Base-by-base conservation (phyloP, 2,113 vertebrate genomes). In the Recurvirostra avosetta region DNA sequence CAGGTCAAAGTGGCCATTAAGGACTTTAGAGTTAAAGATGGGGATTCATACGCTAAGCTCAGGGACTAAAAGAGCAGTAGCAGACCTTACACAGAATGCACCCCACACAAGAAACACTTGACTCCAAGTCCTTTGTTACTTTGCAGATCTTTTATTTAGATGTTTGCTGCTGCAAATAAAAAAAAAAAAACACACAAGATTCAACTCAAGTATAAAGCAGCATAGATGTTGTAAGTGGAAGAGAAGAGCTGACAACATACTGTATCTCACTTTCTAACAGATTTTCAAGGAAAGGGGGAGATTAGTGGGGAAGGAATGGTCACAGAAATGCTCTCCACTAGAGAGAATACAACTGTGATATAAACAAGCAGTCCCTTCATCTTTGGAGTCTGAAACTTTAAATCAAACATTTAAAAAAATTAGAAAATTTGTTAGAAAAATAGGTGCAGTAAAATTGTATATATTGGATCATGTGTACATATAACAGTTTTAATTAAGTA, bases 341-440 rank as follows among this genome's bases (percentile, higher is more conserved):
- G 93, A 92, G 93, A 96, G 66, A 97, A 88, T 90, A 94, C 76
- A 76, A 82, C 93, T 92, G 77, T 89, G 63, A 86, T 49, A 85
- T 30, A 75, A 96, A 97, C 38, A 67, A 87, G 90, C 77, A 88
- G 95, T 93, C 97, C 97, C 97, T 95, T 96, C 96, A 93, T 61
- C 67, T 93, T 78, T 95, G 89, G 95, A 90, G 96, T 97, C 93
- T 94, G 93, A 95, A 93, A 86, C 62, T 58, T 80, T 95, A 95
- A 91, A 92, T 77, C 58, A 93, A 96, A 79, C 86, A 73, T 77
- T 79, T 87, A 62, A 55, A 95, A 93, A 92, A 97, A 97, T 88
- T 94, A 96, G 96, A 92, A 95, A 96, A 94, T 95, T 79, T 77
- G 94, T 96, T 53, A 97, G 97, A 95, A 97, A 98, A 96, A 97